A percentile compares a stretch with the other conserved stretches of the same genome.
phyloP scores from a whole-genome alignment of 2,113 vertebrate species.

The Anhinga anhinga region DNA sequence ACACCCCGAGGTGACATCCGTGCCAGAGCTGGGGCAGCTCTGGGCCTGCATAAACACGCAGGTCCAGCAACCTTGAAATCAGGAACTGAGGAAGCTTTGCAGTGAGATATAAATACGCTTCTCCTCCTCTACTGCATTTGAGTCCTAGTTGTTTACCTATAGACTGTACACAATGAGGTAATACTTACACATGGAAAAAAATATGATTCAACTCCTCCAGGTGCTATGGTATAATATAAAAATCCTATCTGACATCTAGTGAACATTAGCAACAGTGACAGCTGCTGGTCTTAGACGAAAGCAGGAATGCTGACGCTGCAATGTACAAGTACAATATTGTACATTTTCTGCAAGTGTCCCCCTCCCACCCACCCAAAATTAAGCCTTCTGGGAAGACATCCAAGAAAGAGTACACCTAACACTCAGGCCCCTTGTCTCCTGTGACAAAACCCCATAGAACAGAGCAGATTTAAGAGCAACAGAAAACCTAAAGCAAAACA shows the following conservation, averaged over 20 bases:
- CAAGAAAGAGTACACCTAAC: slow-evolving; percentile 42
- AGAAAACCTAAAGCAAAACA: slow-evolving; percentile 58
- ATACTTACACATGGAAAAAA: not conserved
- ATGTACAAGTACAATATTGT: not conserved
- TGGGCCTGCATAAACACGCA: not conserved
- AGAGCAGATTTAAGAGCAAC: slow-evolving; percentile 34
- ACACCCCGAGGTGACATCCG: accelerated
- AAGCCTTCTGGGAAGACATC: slow-evolving; percentile 49
- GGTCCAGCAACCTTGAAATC: not conserved
- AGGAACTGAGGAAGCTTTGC: not conserved
- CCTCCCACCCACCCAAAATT: not conserved
- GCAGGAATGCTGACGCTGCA: slow-evolving; percentile 26
- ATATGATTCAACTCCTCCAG: not conserved
- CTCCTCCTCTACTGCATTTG: not conserved
- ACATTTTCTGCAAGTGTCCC: not conserved
- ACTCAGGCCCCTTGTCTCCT: slow-evolving; percentile 2
- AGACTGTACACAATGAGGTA: not conserved
- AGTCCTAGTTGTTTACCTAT: not conserved
- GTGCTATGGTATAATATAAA: not conserved
- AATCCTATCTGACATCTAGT: not conserved
- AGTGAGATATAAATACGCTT: not conserved
- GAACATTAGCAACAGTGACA: slow-evolving; percentile 1
- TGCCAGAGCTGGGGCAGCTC: not conserved
- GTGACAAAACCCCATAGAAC: slow-evolving; percentile 1
- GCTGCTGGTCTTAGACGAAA: not conserved